A percentile compares a stretch with the other conserved stretches of the same genome.
These are phyloP conservation scores for Tuberolachnus salignus DNA, from an alignment of 2,888 invertebrate genomes.

Conservation along the genomic window DNA sequence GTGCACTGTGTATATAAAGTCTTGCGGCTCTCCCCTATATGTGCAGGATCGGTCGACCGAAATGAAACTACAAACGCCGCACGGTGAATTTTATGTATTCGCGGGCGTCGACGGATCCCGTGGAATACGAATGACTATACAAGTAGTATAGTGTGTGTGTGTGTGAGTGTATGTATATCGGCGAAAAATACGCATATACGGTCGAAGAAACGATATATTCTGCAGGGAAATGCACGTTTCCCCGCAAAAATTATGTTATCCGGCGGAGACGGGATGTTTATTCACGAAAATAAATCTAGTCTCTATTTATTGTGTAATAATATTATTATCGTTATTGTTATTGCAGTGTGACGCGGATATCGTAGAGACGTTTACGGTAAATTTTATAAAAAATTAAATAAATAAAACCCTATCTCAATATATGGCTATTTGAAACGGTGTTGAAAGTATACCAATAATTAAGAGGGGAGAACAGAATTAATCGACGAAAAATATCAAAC, in stretches of 20 bases:
- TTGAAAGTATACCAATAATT: not conserved
- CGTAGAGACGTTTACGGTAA: not conserved
- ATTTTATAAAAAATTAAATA: too few species aligned
- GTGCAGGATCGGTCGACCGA: constrained; percentile 29
- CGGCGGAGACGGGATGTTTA: not conserved
- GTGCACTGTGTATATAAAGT: too few species aligned
- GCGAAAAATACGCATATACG: not conserved
- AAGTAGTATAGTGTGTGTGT: too few species aligned
- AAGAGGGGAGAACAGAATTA: too few species aligned
- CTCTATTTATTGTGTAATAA: not conserved
- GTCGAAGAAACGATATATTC: constrained; percentile 7
- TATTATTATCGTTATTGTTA: too few species aligned
- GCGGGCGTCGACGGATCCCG: constrained; percentile 16
- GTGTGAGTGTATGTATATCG: not conserved
- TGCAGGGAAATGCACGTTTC: not conserved
- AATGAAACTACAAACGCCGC: constrained; percentile 43
- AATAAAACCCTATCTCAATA: too few species aligned
- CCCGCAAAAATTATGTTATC: not conserved
- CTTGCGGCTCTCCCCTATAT: not conserved
- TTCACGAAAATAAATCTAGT: not conserved
- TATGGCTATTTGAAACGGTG: too few species aligned
- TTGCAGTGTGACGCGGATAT: not conserved
- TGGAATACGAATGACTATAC: constrained; percentile 47
- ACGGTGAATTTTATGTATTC: constrained; percentile 28
- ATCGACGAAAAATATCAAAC: too few species aligned